Evolutionary conservation across 2,888 invertebrate species (phyloP), one percentile per base, ranked within the genome.

Genomic region (Neelides folsomi): DNA sequence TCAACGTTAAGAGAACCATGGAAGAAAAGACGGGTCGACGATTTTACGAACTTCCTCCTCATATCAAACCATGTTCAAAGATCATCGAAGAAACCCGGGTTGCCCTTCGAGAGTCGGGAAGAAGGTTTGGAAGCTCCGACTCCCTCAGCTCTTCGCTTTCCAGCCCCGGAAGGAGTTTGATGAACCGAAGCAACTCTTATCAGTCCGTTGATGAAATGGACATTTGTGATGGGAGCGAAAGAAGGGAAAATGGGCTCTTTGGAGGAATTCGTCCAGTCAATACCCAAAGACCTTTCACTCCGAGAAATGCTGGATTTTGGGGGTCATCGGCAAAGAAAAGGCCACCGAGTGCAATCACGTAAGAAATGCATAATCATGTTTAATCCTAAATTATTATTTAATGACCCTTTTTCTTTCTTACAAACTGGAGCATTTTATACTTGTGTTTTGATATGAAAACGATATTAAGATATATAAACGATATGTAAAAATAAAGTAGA

Each of bases 281-380:
- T 41, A 64, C 64, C 8, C 56, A 64, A 50, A 48, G 64, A 51
- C 64, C 64, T 8, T 62, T 60, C 44, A 64, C 64, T 4, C 60
- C 62, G 2, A 51, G 58, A 20, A 57, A 62, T 35, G 57, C 54
- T 8, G 58, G 55, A 36, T 47, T 61, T 16, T 64, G 62, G 64
- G 64, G 64, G n/a, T 43, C 56, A 0, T 59, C 58, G 1, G 55
- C 60, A 2, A 15, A 58, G 13, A 64, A 64, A 47, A 42, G 62
- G 49, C 64, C 64, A 8, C 62, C 64, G 8, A 59, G 57, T 55
- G 64, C 64, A 13, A 62, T 64, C 39, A 62, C 62, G 58, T 27
- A 27, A 27, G 27, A 27, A 5, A 27, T 27, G 7, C 4, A 27
- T 27, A 3, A 5, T 27, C n/a, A n/a, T n/a, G n/a, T n/a, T n/a